phyloP scores from a whole-genome alignment of 1,140 invertebrate genomes.

The Plutomurus gul region DNA sequence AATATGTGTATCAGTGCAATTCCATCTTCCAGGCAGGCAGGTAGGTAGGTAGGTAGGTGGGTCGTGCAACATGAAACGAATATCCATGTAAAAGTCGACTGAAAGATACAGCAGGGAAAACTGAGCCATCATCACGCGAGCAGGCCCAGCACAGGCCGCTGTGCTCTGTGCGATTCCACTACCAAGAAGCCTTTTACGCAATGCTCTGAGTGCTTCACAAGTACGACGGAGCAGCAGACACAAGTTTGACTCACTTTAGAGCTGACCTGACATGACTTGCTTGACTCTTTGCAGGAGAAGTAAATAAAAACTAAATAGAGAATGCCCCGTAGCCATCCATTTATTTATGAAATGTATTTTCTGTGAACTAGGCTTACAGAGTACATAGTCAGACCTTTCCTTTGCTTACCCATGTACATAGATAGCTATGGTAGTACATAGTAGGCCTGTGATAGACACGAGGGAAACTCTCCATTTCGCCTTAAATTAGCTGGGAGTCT shows the following conservation, averaged over 20 bases:
- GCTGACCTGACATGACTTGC: not conserved
- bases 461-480: no score
- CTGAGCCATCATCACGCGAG: not conserved
- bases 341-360: constrained; percentile 26
- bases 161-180: no score
- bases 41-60: not conserved
- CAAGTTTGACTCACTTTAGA: not conserved
- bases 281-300: not conserved
- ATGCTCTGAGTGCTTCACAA: not conserved
- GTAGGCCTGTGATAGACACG: no score
- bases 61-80: constrained; percentile 1
- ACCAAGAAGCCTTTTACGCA: no score
- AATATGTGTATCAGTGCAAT: not conserved
- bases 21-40: not conserved
- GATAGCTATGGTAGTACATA: no score
- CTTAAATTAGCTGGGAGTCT: no score
- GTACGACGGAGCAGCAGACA: not conserved
- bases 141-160: no score
- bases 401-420: no score
- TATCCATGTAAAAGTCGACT: not conserved
- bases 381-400: no score
- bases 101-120: not conserved
- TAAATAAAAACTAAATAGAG: not conserved
- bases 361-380: not conserved
- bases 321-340: not conserved